phyloP scores from a whole-genome alignment of 1,140 invertebrate species.

The Drosophila tsacasi region DNA sequence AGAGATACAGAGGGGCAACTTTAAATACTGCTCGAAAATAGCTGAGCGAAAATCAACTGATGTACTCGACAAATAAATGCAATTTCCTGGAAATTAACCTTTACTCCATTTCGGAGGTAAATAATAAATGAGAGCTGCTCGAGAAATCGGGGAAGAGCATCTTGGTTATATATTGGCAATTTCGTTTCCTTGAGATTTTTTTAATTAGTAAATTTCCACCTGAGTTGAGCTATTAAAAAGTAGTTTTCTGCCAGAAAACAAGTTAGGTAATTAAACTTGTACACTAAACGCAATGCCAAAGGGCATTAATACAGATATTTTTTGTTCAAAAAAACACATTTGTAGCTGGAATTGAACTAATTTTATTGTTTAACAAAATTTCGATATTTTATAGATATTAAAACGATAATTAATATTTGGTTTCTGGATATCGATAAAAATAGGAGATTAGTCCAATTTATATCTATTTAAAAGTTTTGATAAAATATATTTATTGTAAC shows the following conservation, averaged over 20 bases:
- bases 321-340: too few relatives aligned
- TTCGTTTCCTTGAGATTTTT: too few relatives aligned
- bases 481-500: not conserved
- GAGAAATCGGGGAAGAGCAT: not conserved
- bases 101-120: not conserved
- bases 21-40: constrained; percentile 11
- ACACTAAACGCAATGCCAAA: not conserved
- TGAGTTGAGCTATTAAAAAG: not conserved
- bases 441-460: too few relatives aligned
- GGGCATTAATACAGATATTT: not conserved
- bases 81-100: too few relatives aligned
- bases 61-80: not conserved
- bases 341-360: too few relatives aligned
- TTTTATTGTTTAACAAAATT: too few relatives aligned
- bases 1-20: constrained; percentile 4
- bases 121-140: not conserved
- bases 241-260: not conserved
- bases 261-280: not conserved
- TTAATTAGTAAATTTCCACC: not conserved
- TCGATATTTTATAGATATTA: too few relatives aligned
- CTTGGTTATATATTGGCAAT: not conserved
- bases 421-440: too few relatives aligned
- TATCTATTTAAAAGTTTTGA: too few relatives aligned
- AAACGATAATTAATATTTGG: too few relatives aligned
- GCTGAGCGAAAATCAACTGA: not conserved